Evolutionary conservation across 2,888 invertebrate genomes (phyloP), one percentile per base, ranked within the genome.

Genomic region (Cryptocephalus primarius): DNA sequence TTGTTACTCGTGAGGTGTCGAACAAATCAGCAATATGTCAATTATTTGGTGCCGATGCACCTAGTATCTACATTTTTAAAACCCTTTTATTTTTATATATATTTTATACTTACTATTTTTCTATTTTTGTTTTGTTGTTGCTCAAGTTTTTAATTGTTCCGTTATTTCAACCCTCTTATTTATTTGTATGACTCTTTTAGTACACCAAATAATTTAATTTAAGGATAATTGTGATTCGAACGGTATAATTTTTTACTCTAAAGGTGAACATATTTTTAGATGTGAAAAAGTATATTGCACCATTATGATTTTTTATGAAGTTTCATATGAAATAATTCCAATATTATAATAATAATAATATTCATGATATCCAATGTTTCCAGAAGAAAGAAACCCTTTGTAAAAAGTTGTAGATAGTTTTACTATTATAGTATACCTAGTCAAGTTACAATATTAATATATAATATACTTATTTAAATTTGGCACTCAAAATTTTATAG

Each of bases 381-480:
- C 55, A 54, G 57, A 57, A 54, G 47, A 38, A 40, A 42, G 9
- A 22, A 22, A 22, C 2, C 22, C 3, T 22, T 44, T 63, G 62
- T 64, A 63, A 56, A 63, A 61, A 63, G 42, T 58, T 64, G 63
- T 64, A 64, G 64, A 64, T 64, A 64, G 60, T 59, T 60, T 62
- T 63, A 60, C 57, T 57, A 60, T 58, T 54, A 59, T 57, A 58
- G 56, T 56, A 54, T 58, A 59, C 59, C 64, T 63, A 64, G 64
- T 64, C 64, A 61, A 60, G 60, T 60, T 60, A 57, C 55, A 54
- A 51, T 57, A 55, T 55, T 55, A 54, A 4, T 55, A 54, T 52
- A 59, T 56, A 54, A 56, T 55, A 56, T 53, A 46, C 47, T 47
- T 47, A 43, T 53, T 54, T 55, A 56, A 55, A 57, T 62, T 61